These are phyloP conservation scores for Philypnodon macrostomus DNA, from an alignment of 2,797 vertebrate genomes.

Conservation along the genomic window DNA sequence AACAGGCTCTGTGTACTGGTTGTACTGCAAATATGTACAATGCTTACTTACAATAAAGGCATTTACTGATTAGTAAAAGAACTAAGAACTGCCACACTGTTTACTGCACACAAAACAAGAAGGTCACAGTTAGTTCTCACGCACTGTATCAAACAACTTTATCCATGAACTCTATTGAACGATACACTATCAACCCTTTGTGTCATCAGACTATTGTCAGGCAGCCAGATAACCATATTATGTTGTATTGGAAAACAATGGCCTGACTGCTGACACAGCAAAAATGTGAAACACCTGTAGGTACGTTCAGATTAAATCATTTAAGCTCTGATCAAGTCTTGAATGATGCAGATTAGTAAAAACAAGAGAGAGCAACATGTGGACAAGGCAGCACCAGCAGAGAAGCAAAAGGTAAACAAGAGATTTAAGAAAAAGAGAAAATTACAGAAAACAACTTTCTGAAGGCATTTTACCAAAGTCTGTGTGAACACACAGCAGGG, in stretches of 20 bases:
- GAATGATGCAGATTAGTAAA: conserved; percentile 49
- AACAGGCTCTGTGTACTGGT: conserved; percentile 13
- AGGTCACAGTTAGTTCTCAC: conserved; percentile 39
- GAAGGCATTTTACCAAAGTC: conserved; percentile 62
- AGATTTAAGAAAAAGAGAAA: conserved; percentile 50
- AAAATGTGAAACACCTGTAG: conserved; percentile 26
- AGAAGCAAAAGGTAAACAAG: conserved; percentile 45
- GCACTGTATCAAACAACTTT: conserved; percentile 32
- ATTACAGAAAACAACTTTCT: conserved; percentile 57
- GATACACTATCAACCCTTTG: conserved; percentile 43
- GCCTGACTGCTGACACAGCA: conserved; percentile 49
- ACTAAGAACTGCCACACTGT: conserved; percentile 10
- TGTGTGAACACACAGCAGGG: conserved; percentile 67
- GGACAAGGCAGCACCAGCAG: conserved; percentile 40
- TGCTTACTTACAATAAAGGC: neutral
- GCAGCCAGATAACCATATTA: conserved; percentile 35
- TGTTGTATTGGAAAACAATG: conserved; percentile 22
- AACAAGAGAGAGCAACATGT: conserved; percentile 41
- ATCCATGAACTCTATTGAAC: conserved; percentile 46
- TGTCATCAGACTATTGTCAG: conserved; percentile 40
- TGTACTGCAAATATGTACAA: conserved; percentile 10
- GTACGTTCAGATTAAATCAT: conserved; percentile 41
- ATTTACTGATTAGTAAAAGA: conserved; percentile 24
- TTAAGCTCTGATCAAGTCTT: conserved; percentile 55
- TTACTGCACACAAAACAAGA: conserved; percentile 12